Base-by-base conservation (phyloP, 1,140 invertebrate genomes). In the Halotydeus destructor region DNA sequence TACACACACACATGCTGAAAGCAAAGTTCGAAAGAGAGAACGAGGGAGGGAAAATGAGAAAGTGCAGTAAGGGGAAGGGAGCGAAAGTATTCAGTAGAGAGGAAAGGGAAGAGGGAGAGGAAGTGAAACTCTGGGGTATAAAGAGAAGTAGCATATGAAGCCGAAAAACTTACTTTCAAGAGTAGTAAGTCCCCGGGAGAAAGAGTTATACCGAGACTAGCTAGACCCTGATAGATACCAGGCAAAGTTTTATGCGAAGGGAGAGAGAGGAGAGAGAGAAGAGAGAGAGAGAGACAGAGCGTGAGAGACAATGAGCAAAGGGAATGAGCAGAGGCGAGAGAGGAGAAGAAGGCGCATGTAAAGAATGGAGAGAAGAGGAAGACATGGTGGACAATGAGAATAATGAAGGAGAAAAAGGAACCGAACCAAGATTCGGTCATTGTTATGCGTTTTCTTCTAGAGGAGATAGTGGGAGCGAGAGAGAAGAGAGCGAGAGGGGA, bases 161-260 rank as follows among this genome's bases (percentile, higher is more conserved):
- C 12, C 3, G 14, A 16, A 16, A 36, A 16, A 50, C 51, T 53
- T 48, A 54, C 53, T 51, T 54, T 54, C 1, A 54, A 19, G 6
- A 54, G 33, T 18, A 53, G 27, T 36, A 54, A 37, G 43, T 54
- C 53, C 44, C 49, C 50, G 21, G 52, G 52, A 42, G 50, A 41
- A 22, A 54, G 30, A 22, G 50, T 52, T n/a, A 54, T 44, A 23
- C 53, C 52, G 14, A 52, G 30, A 32, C 47, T 50, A 41, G 46
- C 49, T 23, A 54, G 44, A 22, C 52, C 50, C 53, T 54, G 48
- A 25, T 36, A 23, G 18, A 11, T 18, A 30, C 19, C 21, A 41
- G 26, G 11, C 22, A 14, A 40, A 4, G 34, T 18, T 12, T 38
- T 6, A 21, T 16, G 8, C n/a, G 30, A 26, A 21, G n/a, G n/a